A percentile compares a stretch with the other conserved stretches of the same genome.
These are phyloP conservation scores for Forbesichthys papilliferus DNA, from an alignment of 2,113 vertebrate genomes.

Conservation along the genomic window DNA sequence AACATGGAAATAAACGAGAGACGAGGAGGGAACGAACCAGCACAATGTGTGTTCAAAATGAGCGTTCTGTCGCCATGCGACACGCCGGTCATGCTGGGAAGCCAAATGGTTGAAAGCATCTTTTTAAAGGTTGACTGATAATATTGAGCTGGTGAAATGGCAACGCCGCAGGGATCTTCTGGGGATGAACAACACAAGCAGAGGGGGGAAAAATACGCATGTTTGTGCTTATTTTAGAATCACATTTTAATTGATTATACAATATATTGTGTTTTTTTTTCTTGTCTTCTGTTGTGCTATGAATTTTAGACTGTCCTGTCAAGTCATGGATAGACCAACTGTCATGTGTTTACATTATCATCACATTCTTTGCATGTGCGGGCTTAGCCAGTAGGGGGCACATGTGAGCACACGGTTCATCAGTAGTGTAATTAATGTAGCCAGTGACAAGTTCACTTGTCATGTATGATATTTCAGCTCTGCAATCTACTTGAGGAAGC, in stretches of 20 bases:
- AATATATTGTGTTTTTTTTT: neutral
- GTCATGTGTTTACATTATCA: no score
- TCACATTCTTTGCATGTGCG: constrained; percentile 1
- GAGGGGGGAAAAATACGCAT: constrained; percentile 16
- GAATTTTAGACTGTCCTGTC: no score
- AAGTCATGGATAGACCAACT: no score
- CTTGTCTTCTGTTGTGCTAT: no score
- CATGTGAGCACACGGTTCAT: constrained; percentile 59
- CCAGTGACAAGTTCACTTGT: constrained; percentile 64
- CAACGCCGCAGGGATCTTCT: constrained; percentile 37
- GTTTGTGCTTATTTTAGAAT: constrained; percentile 22
- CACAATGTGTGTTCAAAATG: constrained; percentile 28
- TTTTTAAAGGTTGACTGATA: constrained; percentile 58
- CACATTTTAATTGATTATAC: constrained; percentile 18
- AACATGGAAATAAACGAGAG: constrained; percentile 42
- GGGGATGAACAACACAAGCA: constrained; percentile 42
- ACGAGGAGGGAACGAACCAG: constrained; percentile 17
- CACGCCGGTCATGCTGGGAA: constrained; percentile 50
- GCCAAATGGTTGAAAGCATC: constrained; percentile 49
- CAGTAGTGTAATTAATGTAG: constrained; percentile 71
- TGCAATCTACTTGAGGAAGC: constrained; percentile 67
- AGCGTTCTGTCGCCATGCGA: constrained; percentile 27
- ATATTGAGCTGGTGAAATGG: constrained; percentile 53
- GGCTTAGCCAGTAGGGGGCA: constrained; percentile 18
- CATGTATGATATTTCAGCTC: constrained; percentile 66